Evolutionary conservation across 2,888 invertebrate genomes (phyloP), one percentile per base, ranked within the genome.

Genomic region (Steinernema hermaphroditum): DNA sequence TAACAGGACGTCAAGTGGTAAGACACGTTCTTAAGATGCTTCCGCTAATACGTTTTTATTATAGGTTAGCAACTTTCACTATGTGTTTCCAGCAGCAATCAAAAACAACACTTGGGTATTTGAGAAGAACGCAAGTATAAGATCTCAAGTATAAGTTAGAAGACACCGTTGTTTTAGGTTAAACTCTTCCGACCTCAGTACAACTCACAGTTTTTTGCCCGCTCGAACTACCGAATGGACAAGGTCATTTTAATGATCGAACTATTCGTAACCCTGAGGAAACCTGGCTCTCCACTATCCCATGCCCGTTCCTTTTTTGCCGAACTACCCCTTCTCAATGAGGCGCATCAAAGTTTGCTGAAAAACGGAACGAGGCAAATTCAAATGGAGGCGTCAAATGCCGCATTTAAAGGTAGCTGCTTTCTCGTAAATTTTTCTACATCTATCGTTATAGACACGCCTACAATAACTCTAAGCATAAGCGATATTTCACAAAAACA

Each of bases 21-120:
- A 34, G 62, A 4, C 37, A 37, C 37, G 4, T 37, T 37, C 12
- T 37, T 8, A 37, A 37, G 12, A 37, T 37, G n/a, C n/a, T n/a
- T n/a, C n/a, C n/a, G n/a, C n/a, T n/a, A n/a, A n/a, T 14, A 46
- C 16, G 19, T 46, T 19, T 14, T 19, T 43, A 24, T 54, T 27
- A 54, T 16, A 62, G 62, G 62, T 62, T 2, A 62, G 62, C 32
- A 62, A 62, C 29, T 62, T 27, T 19, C 62, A 62, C 62, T 62
- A 62, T 32, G 14, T 29, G 8, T 32, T 29, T 27, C 62, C 62
- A 8, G 27, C 22, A 2, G 12, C 29, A 1, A 29, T 62, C 29
- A 9, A 62, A n/a, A 62, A 62, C 32, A 29, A 29, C 62, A 62
- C 32, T 8, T 62, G 62, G 62, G 29, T 29, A 1, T 62, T 62